Conservation (phyloP, 2,888 invertebrate genomes). For the Athalia rosae region DNA sequence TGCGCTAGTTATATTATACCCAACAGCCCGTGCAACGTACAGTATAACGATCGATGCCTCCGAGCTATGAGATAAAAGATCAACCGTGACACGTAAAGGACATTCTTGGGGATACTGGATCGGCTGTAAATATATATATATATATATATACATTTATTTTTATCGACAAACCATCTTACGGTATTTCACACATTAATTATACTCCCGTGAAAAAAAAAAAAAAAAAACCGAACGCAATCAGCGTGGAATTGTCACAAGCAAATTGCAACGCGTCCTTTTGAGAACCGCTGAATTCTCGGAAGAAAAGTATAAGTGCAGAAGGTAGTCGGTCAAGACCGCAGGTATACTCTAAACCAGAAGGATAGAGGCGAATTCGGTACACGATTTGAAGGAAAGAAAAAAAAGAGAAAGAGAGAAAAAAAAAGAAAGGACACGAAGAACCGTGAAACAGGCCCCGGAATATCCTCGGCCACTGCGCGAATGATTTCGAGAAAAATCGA, state of each 20-base stretch:
- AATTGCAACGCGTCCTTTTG: constrained; percentile 11
- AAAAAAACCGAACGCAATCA: no score
- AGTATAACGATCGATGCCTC: no score
- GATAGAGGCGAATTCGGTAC: neutral
- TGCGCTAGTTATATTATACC: neutral
- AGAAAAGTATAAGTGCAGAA: constrained; percentile 16
- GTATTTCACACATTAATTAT: no score
- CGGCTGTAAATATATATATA: no score
- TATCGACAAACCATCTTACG: no score
- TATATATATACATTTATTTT: no score
- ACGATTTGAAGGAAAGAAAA: neutral
- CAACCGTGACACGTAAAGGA: no score
- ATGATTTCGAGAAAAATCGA: constrained; percentile 18
- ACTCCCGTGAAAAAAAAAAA: no score
- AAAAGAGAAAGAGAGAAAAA: neutral
- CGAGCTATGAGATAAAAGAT: no score
- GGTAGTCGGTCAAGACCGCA: neutral
- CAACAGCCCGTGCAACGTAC: no score
- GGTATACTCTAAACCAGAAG: constrained; percentile 15
- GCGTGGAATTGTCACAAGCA: no score
- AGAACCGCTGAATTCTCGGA: constrained; percentile 41
- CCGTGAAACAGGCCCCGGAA: neutral
- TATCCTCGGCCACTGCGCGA: constrained; percentile 11
- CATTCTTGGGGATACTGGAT: no score
- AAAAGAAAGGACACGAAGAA: constrained; percentile 5